A percentile compares a stretch with the other conserved stretches of the same genome.
Conservation (phyloP, 2,888 invertebrate species). For the Apamea sordens region DNA sequence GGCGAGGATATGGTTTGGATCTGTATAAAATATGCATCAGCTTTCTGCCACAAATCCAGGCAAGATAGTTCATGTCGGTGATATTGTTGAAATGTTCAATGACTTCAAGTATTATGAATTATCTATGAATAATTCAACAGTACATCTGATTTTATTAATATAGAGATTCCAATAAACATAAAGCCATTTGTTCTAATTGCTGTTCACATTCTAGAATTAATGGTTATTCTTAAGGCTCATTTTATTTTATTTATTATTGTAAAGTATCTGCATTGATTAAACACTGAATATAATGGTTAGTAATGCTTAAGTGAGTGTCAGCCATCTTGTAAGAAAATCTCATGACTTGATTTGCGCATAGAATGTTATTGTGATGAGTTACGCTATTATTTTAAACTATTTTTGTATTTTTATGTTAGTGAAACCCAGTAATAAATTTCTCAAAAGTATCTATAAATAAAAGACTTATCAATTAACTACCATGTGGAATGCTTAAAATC, state of each 20-base stretch:
- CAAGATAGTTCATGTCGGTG: slow-evolving; percentile 68
- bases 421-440: slow-evolving; percentile 82
- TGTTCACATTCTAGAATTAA: slow-evolving; percentile 71
- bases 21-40: slow-evolving; percentile 36
- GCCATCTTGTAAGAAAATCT: slow-evolving; percentile 66
- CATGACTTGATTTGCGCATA: slow-evolving; percentile 68
- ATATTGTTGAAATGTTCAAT: slow-evolving; percentile 62
- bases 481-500: slow-evolving; percentile 11
- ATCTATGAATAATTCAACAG: slow-evolving; percentile 70
- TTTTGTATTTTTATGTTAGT: slow-evolving; percentile 87
- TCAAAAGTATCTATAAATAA: slow-evolving; percentile 64
- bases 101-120: slow-evolving; percentile 64
- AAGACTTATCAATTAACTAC: slow-evolving; percentile 42
- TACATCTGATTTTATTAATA: slow-evolving; percentile 70
- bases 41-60: slow-evolving; percentile 66
- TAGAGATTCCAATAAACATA: slow-evolving; percentile 73
- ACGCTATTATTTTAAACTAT: slow-evolving; percentile 83
- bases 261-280: slow-evolving; percentile 69
- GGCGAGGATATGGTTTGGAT: slow-evolving; percentile 8
- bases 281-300: slow-evolving; percentile 60
- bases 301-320: slow-evolving; percentile 54
- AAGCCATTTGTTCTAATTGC: slow-evolving; percentile 72
- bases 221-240: slow-evolving; percentile 69
- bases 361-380: slow-evolving; percentile 76
- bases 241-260: slow-evolving; percentile 75